Percentiles rank a stretch among this genome's conserved stretches.
Evolutionary conservation across 2,888 invertebrate species (phyloP).

Genomic region (Schizotus pectinicornis): DNA sequence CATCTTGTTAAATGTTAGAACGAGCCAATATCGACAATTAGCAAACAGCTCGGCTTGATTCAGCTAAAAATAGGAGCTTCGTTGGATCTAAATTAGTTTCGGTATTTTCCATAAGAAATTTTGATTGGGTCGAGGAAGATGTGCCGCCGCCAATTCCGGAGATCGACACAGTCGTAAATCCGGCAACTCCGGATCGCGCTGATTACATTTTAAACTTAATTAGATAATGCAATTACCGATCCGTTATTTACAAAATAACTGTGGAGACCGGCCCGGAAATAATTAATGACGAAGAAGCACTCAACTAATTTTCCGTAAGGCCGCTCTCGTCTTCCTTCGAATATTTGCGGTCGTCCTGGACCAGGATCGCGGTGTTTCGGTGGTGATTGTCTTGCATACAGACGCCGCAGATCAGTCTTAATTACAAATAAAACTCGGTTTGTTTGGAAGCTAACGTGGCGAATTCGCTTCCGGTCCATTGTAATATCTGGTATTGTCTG

Average conservation of each 20-base stretch:
- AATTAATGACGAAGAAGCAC: neutral
- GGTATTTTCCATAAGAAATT: neutral
- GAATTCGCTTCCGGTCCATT: constrained; percentile 23
- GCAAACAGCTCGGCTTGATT: too few species aligned
- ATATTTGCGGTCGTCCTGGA: neutral
- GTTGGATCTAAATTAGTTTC: constrained; percentile 10
- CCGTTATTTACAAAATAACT: neutral
- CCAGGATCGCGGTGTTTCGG: neutral
- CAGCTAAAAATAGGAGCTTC: neutral
- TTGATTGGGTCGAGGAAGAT: too few species aligned
- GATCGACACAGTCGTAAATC: too few species aligned
- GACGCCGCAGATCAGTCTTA: constrained; percentile 15
- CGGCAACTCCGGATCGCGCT: neutral
- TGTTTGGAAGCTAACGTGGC: constrained; percentile 18
- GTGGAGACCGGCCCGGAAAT: neutral
- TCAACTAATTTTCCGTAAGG: neutral
- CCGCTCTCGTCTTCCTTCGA: neutral
- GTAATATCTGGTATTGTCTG: constrained; percentile 28
- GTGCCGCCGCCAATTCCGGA: too few species aligned
- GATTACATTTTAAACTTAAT: constrained; percentile 3
- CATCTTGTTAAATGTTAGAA: too few species aligned
- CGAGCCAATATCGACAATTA: too few species aligned
- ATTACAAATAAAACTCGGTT: constrained; percentile 23
- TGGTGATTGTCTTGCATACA: neutral
- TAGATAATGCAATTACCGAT: constrained; percentile 6